Conservation (phyloP, 2,797 vertebrate species). For the Rhinella marina region DNA sequence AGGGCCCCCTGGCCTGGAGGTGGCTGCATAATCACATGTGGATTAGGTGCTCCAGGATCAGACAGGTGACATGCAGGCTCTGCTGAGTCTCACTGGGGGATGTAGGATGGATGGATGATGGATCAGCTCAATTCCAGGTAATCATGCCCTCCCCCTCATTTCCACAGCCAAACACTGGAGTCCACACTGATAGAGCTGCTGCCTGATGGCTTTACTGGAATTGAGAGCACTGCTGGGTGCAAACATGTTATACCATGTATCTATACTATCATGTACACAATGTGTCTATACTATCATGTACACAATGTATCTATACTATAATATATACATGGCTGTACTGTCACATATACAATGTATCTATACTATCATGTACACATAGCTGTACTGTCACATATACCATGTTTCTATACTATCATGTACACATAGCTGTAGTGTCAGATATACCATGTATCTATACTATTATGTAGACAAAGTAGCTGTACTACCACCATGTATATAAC, state of each 20-base stretch:
- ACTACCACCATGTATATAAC: background rate
- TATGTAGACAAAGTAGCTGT: background rate
- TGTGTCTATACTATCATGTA: no score
- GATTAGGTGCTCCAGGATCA: slow-evolving; percentile 39
- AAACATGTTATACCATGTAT: background rate
- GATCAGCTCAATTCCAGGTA: slow-evolving; percentile 45
- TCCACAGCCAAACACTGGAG: background rate
- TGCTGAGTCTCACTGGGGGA: slow-evolving; percentile 33
- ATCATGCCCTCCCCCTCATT: slow-evolving; percentile 9
- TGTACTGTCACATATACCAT: background rate
- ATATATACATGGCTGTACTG: background rate
- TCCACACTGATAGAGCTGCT: background rate
- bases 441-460: background rate
- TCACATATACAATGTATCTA: background rate
- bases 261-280: no score
- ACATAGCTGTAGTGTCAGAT: background rate
- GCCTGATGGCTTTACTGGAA: no score
- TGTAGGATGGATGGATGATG: slow-evolving; percentile 33
- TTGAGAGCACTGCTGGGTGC: background rate
- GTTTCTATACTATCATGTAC: background rate
- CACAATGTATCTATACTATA: no score
- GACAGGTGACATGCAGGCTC: slow-evolving; percentile 17
- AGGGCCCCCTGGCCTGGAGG: background rate
- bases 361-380: no score
- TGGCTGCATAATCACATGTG: slow-evolving; percentile 13